Evolutionary conservation across 1,140 invertebrate genomes (phyloP), one percentile per base, ranked within the genome.

Genomic region (Notospermus geniculatus): DNA sequence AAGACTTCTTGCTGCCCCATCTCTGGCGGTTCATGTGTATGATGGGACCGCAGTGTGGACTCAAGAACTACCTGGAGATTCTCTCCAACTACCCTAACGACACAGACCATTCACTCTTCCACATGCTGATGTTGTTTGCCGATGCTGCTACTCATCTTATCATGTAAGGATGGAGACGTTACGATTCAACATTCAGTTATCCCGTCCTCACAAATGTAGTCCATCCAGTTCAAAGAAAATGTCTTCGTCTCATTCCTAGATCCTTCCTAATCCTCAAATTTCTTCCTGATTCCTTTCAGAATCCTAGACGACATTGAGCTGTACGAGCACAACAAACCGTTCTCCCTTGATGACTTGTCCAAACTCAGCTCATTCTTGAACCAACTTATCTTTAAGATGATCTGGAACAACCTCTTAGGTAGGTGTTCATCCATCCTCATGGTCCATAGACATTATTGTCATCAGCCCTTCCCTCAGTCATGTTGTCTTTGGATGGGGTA

Each of bases 301-400:
- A 95, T 98, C 73, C 82, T 99, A 58, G 97, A 99, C 80, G 97
- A 99, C 77, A 89, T 97, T 81, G 97, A 99, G 85, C 92, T 99
- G 89, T 99, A 98, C 77, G 96, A 98, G 73, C 89, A 97, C 71
- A 92, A 97, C 79, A 88, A 90, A 68, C 90, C 93, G 7, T 98
- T 99, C 78, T 88, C 88, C 70, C 77, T 97, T 4, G 84, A 85
- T 54, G 93, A 98, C 76, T 92, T 95, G 74, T 83, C 92, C 25
- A 86, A 88, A 60, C 90, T 99, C 83, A 92, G 93, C 1, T 87
- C 88, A 74, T 98, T 98, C 82, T 83, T 97, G 2, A 99, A 99
- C 80, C 86, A 91, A 70, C 95, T 99, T 82, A 85, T 97, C 0
- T 98, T 93, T 74, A 91, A 91, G 80, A 87, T 91, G 2, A 89